A percentile compares a stretch with the other conserved stretches of the same genome.
Evolutionary conservation across 2,797 vertebrate species (phyloP).

Genomic region (Pantherophis alleghaniensis): DNA sequence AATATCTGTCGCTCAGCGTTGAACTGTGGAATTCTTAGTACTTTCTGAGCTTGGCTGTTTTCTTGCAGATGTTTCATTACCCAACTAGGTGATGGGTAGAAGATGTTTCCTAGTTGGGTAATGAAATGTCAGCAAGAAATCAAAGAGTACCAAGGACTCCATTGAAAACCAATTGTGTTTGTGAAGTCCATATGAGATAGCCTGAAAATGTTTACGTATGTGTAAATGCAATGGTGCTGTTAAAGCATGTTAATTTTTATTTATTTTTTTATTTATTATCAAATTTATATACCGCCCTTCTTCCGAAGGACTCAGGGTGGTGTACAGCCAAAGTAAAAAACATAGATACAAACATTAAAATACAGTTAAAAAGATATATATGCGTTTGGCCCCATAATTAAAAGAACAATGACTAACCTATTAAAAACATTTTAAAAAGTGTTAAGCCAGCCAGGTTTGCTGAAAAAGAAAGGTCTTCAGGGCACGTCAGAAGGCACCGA

Average conservation of each 20-base stretch:
- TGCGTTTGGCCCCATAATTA: too few species aligned
- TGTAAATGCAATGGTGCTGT: neutral
- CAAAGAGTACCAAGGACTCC: neutral
- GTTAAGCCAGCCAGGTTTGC: too few species aligned
- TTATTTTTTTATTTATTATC: too few species aligned
- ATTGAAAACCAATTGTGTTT: neutral
- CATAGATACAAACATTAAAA: too few species aligned
- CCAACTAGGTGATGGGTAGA: neutral
- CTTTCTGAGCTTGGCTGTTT: neutral
- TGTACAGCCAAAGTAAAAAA: too few species aligned
- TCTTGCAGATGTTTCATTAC: neutral
- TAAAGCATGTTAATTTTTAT: neutral
- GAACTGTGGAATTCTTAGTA: neutral
- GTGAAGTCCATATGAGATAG: neutral
- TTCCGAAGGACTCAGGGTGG: too few species aligned
- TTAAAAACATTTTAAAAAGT: too few species aligned
- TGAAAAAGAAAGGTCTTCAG: too few species aligned
- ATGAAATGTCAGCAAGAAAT: neutral
- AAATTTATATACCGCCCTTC: too few species aligned
- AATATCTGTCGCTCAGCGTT: neutral
- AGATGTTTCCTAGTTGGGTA: neutral
- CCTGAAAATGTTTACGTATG: neutral
- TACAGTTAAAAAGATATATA: too few species aligned
- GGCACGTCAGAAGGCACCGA: too few species aligned
- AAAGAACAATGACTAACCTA: too few species aligned